Base-by-base conservation (phyloP, 2,888 invertebrate genomes). In the Tetragonula carbonaria region DNA sequence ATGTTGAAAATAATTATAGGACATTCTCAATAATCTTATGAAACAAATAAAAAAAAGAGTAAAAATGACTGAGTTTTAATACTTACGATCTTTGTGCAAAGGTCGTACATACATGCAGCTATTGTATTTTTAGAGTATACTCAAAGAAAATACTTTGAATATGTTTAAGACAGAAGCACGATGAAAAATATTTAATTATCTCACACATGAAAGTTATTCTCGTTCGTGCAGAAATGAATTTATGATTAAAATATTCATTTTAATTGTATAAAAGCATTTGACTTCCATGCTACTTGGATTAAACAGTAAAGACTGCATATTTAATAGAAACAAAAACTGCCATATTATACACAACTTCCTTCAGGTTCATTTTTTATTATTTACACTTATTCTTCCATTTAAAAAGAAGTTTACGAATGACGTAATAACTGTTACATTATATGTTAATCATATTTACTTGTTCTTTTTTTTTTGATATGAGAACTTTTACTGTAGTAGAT, bases 281-380 rank as follows among this genome's bases (percentile, higher is more conserved):
- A 78, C 62, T 84, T 57, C n/a, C 21, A n/a, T 45, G 33, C 13
- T 33, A 13, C 55, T 81, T 38, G 50, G 45, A 28, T 53, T 63
- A n/a, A 53, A 73, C n/a, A n/a, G 71, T n/a, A 68, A 80, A 86
- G 79, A 86, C 82, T 86, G 72, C 65, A 77, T 75, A 71, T 51
- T 79, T 86, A 57, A 53, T 70, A 81, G 79, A 55, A 75, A 80
- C 74, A 65, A 45, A 86, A 77, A 86, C 86, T 86, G 83, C 87
- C 76, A 83, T 78, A 67, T 71, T 70, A 70, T 71, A 65, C 50
- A 71, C 65, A 65, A 65, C 18, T 65, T 23, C 28, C 71, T 72
- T 38, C 55, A 73, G 78, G 72, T 84, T 72, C 85, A 79, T 79
- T 84, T 84, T 79, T 57, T 53, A 62, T 23, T 38, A 65, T 45